Percentiles rank a stretch among this genome's conserved stretches.
Conservation (phyloP, 2,113 vertebrate species). For the Himantopus leucocephalus region DNA sequence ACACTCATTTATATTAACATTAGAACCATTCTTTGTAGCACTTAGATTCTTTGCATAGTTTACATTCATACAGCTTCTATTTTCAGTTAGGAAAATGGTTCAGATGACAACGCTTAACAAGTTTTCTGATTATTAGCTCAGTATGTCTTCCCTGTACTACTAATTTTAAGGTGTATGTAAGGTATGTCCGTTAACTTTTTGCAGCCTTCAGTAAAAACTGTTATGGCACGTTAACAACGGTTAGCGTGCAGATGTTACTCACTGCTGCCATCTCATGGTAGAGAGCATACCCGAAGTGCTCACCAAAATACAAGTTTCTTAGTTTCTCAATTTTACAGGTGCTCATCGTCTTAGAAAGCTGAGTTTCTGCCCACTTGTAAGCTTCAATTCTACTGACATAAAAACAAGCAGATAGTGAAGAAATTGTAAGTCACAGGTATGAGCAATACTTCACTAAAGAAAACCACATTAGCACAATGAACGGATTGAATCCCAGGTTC, state of each 20-base stretch:
- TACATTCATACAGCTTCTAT: background rate
- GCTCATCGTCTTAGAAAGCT: background rate
- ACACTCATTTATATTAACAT: background rate
- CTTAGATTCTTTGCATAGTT: background rate
- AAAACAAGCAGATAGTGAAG: background rate
- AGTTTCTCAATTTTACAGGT: background rate
- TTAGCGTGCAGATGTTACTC: background rate
- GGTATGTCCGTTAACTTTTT: background rate
- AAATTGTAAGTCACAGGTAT: background rate
- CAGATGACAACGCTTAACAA: background rate
- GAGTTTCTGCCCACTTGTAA: background rate
- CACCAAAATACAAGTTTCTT: background rate
- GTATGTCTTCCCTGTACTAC: too few relatives aligned
- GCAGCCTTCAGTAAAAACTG: background rate
- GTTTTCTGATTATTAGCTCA: background rate
- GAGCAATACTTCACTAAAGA: background rate
- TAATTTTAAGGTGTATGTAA: background rate
- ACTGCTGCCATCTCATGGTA: slow-evolving; percentile 15
- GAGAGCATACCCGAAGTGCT: background rate
- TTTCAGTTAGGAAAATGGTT: background rate
- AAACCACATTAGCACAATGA: background rate
- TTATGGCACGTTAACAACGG: accelerated
- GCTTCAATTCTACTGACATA: background rate
- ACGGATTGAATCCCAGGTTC: background rate
- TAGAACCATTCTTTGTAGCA: background rate